phyloP scores from a whole-genome alignment of 2,113 vertebrate species.

The Calyptommatus sinebrachiatus region DNA sequence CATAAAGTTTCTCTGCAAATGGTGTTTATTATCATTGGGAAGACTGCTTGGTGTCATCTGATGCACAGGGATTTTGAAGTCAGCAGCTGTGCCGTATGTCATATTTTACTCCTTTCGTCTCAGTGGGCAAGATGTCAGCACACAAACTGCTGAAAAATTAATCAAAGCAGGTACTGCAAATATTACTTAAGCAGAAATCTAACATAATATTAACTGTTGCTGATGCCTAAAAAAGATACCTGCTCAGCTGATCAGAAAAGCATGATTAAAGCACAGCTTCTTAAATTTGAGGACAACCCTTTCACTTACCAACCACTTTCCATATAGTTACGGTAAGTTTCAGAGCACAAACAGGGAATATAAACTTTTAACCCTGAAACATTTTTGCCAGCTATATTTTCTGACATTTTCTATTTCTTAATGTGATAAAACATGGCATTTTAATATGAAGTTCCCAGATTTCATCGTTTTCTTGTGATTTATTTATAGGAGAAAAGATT shows the following conservation, averaged over 20 bases:
- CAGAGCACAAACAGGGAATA: background rate
- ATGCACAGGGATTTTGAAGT: constrained; percentile 21
- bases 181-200: constrained; percentile 4
- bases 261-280: constrained; percentile 1
- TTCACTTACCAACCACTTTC: background rate
- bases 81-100: constrained; percentile 8
- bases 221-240: constrained; percentile 5
- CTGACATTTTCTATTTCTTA: background rate
- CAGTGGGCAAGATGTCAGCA: constrained; percentile 17
- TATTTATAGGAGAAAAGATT: background rate
- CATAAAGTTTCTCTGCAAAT: constrained; percentile 10
- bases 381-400: background rate
- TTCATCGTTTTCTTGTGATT: background rate
- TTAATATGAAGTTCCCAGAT: background rate
- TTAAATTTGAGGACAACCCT: background rate
- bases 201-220: constrained; percentile 11
- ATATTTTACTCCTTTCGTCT: constrained; percentile 16
- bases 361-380: constrained; percentile 18
- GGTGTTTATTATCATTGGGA: constrained; percentile 5
- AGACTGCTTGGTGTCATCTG: constrained; percentile 11
- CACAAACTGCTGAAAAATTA: constrained; percentile 16
- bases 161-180: constrained; percentile 1
- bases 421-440: background rate
- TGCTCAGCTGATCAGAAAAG: background rate
- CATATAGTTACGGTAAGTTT: too few relatives aligned